Percentiles rank a stretch among this genome's conserved stretches.
These are phyloP conservation scores for Myotis davidii DNA, from an alignment of 2,113 vertebrate genomes.

Conservation along the genomic window DNA sequence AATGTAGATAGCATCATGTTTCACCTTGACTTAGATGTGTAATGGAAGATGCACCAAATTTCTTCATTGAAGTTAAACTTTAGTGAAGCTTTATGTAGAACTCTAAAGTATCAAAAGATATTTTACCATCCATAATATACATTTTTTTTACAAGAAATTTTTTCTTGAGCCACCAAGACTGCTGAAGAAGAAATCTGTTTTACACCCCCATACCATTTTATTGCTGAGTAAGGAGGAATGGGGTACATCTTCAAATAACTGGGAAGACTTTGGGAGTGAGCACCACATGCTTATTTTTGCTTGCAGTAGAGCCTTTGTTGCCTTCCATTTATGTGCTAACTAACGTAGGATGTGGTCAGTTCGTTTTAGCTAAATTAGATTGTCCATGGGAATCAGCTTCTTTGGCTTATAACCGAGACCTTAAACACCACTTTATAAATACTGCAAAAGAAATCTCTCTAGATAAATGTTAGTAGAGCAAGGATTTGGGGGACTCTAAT, in stretches of 20 bases:
- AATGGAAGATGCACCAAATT: not conserved
- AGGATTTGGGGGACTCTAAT: not conserved
- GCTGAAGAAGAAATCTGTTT: not conserved
- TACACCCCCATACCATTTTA: not conserved
- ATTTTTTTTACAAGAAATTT: not conserved
- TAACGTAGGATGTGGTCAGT: not conserved
- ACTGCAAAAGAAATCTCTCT: not conserved
- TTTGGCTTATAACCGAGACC: not conserved
- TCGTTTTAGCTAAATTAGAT: constrained; percentile 28
- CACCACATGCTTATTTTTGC: not conserved
- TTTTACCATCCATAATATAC: not conserved
- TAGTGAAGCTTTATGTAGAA: not conserved
- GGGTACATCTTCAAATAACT: not conserved
- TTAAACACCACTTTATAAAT: constrained; percentile 30
- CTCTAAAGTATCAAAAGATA: not conserved
- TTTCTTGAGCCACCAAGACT: not conserved
- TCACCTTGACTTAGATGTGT: not conserved
- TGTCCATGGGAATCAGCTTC: constrained; percentile 9
- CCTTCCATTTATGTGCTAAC: not conserved
- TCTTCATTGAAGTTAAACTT: not conserved
- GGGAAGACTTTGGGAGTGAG: not conserved
- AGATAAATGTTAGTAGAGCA: constrained; percentile 13
- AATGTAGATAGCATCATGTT: not conserved
- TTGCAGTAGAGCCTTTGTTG: not conserved
- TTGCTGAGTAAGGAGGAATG: not conserved